These are phyloP conservation scores for Myiozetetes cayanensis DNA, from an alignment of 2,113 vertebrate genomes.

Conservation along the genomic window DNA sequence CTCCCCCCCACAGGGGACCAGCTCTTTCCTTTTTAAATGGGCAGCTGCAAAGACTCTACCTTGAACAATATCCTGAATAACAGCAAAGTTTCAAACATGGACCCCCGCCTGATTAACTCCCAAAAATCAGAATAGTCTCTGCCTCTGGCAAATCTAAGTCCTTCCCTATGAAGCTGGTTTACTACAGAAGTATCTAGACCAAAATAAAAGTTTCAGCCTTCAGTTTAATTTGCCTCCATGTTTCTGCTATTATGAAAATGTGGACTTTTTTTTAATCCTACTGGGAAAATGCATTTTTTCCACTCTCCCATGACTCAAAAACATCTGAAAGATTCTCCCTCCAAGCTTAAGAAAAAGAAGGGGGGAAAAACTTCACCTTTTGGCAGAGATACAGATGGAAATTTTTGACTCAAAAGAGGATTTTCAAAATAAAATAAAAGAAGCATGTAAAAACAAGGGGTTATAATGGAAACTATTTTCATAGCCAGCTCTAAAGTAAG, in stretches of 20 bases:
- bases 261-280: neutral
- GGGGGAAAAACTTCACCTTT: neutral
- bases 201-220: neutral
- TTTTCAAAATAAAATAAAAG: conserved; percentile 55
- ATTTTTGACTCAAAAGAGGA: conserved; percentile 41
- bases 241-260: neutral
- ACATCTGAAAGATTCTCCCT: conserved; percentile 29
- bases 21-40: neutral
- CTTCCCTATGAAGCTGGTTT: neutral
- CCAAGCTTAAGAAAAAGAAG: neutral
- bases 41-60: neutral
- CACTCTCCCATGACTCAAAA: conserved; percentile 33
- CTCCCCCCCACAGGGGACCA: neutral
- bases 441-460: conserved; percentile 49
- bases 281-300: conserved; percentile 42
- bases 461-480: conserved; percentile 61
- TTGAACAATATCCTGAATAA: neutral
- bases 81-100: neutral
- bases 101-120: neutral
- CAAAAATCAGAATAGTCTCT: neutral
- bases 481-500: conserved; percentile 52
- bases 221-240: neutral
- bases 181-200: neutral
- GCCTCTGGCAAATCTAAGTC: neutral
- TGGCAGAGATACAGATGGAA: conserved; percentile 49